Base-by-base conservation (phyloP, 2,113 vertebrate species). In the Laticauda laticaudata region DNA sequence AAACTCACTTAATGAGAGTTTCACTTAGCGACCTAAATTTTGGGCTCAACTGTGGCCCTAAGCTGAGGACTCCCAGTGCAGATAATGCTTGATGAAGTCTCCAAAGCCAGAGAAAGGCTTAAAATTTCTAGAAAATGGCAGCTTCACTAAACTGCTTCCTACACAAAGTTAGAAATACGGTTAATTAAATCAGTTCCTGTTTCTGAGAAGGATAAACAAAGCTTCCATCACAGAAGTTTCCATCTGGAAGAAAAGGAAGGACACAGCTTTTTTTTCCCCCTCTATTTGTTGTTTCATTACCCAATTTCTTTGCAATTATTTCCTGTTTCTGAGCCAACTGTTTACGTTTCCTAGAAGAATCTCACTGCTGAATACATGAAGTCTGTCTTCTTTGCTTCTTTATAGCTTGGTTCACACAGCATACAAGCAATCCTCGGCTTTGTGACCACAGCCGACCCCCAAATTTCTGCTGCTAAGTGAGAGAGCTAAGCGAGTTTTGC, bases 241-340 rank as follows among this genome's bases (percentile, higher is more conserved):
- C 64, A 69, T 69, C 64, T 69, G 64, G 29, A 34, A 69, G 11
- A 6, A 18, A 69, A n/a, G 2, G 26, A 69, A 69, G n/a, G 64
- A n/a, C 5, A 15, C 14, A 0, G 2, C 12, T 15, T 15, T 5
- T 51, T 51, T 45, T 1, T 0, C 7, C 11, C 0, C 1, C 11
- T 4, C 26, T 4, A 26, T 64, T 64, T n/a, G 26, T 69, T 69
- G 26, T 69, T 69, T 69, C 14, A 69, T 34, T 69, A 34, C 64
- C 14, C 29, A 34, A 69, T 69, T n/a, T 69, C 64, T 69, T n/a
- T 69, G 64, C 29, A 69, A 64, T 64, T n/a, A 15, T 15, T 29
- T 69, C 29, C 64, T 34, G 29, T 69, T 69, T 69, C 64, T 12
- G 1, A 34, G 64, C 64, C 64, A 69, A 69, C 29, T 9, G 15